Evolutionary conservation across 2,888 invertebrate species (phyloP), one percentile per base, ranked within the genome.

Genomic region (Pseudococcus longispinus): DNA sequence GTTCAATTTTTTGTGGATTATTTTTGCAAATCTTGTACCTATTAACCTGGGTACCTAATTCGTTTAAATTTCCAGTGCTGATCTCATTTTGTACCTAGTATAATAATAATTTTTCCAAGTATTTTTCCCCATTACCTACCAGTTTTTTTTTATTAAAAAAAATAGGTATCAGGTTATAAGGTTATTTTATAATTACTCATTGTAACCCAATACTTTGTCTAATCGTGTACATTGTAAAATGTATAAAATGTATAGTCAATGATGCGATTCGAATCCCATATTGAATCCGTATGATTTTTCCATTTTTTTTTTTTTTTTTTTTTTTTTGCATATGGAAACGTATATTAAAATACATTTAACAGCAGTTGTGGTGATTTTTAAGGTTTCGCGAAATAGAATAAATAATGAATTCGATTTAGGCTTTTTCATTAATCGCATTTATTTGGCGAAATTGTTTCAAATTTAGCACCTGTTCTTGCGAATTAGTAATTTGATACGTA

Each of bases 391-490:
- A 80, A 80, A 42, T 18, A n/a, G 42, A 80, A 80, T 80, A 42
- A 77, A 80, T 80, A 29, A 80, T 80, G 37, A 80, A 80, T 80
- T 42, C 77, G 18, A 42, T 80, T 42, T 42, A 42, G 26, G 20
- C 37, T 80, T 80, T 80, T 37, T 9, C 9, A 42, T 20, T 20
- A 80, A 20, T 80, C 77, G 77, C 26, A 8, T 37, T 42, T 42
- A 37, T 80, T 80, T 42, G 8, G 32, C 42, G 77, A 80, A 37
- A 32, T 80, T 26, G 15, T 20, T 42, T 80, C 42, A 20, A 80
- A 80, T 80, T 80, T 29, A 80, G 42, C 42, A 80, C 77, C 77
- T 80, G 77, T 80, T 70, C 70, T 70, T 20, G 20, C 77, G 77
- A 80, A 42, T 80, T 80, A 42, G 77, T 80, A 80, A 80, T 80